Percentiles rank a stretch among this genome's conserved stretches.
Conservation (phyloP, 2,888 invertebrate genomes). For the Rotaria macrura region DNA sequence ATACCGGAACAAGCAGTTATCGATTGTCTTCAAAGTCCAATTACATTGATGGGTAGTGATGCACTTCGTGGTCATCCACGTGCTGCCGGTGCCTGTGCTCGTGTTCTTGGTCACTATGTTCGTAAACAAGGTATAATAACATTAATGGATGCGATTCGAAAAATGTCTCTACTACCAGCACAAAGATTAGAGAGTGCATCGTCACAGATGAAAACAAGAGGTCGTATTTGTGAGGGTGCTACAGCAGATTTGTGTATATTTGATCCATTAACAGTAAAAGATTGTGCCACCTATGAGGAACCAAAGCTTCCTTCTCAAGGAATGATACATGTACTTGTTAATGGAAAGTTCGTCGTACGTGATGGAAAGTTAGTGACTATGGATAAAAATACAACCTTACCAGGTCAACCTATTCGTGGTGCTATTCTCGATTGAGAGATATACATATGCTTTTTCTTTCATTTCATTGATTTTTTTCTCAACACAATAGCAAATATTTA, state of each 20-base stretch:
- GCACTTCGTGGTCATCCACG: conserved; percentile 18
- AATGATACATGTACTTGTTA: neutral
- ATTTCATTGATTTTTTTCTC: neutral
- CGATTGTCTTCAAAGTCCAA: neutral
- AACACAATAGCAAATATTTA: too few relatives aligned
- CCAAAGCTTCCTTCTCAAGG: neutral
- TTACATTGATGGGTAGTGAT: conserved; percentile 15
- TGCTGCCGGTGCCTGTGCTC: neutral
- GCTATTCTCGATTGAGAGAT: neutral
- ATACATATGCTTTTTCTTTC: neutral
- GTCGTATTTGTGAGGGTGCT: neutral
- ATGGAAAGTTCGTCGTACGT: neutral
- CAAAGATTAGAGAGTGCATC: conserved; percentile 6
- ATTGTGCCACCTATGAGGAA: neutral
- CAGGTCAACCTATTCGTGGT: neutral
- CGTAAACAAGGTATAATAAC: neutral
- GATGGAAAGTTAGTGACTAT: neutral
- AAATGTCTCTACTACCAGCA: conserved; percentile 11
- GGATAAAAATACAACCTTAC: neutral
- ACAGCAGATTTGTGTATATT: conserved; percentile 6
- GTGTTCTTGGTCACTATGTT: conserved; percentile 17
- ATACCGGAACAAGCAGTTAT: conserved; percentile 4
- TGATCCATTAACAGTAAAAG: neutral
- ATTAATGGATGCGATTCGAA: neutral
- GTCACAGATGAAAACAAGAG: neutral